phyloP scores from a whole-genome alignment of 2,888 invertebrate species.

The Mechanitis mazaeus region DNA sequence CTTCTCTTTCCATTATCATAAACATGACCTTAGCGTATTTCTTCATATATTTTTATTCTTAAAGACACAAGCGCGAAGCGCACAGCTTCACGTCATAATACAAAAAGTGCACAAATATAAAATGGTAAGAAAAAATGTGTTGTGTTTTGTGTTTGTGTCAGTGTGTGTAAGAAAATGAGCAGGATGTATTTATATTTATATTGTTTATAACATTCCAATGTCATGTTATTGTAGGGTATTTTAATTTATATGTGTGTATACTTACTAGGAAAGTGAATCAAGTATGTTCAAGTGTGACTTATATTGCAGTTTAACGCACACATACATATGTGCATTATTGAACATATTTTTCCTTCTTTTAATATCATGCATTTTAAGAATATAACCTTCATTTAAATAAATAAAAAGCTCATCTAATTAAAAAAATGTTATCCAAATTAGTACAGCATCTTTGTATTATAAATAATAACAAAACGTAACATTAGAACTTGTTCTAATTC shows the following conservation, averaged over 20 bases:
- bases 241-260: background rate
- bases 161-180: background rate
- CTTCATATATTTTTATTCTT: conserved; percentile 49
- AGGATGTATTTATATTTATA: background rate
- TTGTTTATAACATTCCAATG: background rate
- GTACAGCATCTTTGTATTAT: no score
- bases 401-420: no score
- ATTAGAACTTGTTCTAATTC: no score
- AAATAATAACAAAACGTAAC: no score
- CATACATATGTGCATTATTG: background rate
- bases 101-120: conserved; percentile 16
- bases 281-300: background rate
- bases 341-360: no score
- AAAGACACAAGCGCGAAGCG: conserved; percentile 37
- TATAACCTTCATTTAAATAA: no score
- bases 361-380: no score
- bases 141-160: conserved; percentile 33
- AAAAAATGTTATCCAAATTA: no score
- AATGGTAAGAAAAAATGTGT: conserved; percentile 19
- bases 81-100: conserved; percentile 29
- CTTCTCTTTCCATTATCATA: conserved; percentile 49
- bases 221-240: no score
- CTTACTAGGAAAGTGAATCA: background rate
- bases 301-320: background rate
- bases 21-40: conserved; percentile 60